phyloP scores from a whole-genome alignment of 1,140 invertebrate genomes.

The Danaus melanippus region DNA sequence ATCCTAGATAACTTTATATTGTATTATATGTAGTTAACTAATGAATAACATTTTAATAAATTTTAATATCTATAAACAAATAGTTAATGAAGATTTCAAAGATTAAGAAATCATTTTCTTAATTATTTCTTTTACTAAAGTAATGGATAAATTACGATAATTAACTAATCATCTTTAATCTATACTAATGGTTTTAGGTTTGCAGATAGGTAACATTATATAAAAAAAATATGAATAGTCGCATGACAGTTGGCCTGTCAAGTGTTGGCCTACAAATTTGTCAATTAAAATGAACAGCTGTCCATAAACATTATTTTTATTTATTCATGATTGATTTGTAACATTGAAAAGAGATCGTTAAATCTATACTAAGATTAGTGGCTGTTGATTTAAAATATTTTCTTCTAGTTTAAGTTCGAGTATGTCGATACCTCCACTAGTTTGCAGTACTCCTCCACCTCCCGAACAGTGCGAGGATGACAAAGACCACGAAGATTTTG shows the following conservation, averaged over 20 bases:
- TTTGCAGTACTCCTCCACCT: constrained; percentile 68
- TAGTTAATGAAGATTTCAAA: too few relatives aligned
- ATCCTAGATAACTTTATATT: too few relatives aligned
- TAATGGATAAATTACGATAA: too few relatives aligned
- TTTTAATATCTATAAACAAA: too few relatives aligned
- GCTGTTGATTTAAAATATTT: too few relatives aligned
- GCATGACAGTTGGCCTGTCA: constrained; percentile 14
- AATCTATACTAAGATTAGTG: constrained; percentile 1
- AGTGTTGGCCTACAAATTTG: constrained; percentile 21
- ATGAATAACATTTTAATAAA: too few relatives aligned
- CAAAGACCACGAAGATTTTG: constrained; percentile 62
- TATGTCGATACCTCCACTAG: constrained; percentile 71
- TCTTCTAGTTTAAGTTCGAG: background rate
- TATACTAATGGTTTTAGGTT: too few relatives aligned
- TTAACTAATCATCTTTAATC: too few relatives aligned
- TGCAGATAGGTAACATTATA: too few relatives aligned
- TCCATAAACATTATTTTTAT: constrained; percentile 10
- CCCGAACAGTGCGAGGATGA: constrained; percentile 68
- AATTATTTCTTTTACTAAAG: too few relatives aligned
- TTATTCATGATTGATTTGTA: constrained; percentile 7
- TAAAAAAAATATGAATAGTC: background rate
- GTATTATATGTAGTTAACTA: too few relatives aligned
- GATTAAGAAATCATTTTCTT: too few relatives aligned
- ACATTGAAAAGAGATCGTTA: background rate
- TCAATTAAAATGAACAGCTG: constrained; percentile 29